A percentile compares a stretch with the other conserved stretches of the same genome.
Evolutionary conservation across 2,797 vertebrate genomes (phyloP).

Genomic region (Spondyliosoma cantharus): DNA sequence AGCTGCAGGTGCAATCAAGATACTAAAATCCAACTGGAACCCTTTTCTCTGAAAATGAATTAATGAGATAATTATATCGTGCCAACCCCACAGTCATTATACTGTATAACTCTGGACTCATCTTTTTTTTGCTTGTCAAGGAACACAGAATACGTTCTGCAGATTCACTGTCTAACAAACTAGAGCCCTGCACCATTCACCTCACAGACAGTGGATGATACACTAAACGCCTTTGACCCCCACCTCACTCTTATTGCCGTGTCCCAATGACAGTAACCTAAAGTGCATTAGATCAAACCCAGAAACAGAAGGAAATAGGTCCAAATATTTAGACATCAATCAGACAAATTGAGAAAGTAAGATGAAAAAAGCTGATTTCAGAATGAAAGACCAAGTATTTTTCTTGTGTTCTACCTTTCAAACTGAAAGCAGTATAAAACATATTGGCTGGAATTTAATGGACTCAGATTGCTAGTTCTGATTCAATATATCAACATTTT

Average conservation of each 20-base stretch:
- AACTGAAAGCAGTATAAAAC: constrained; percentile 9
- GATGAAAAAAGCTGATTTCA: constrained; percentile 1
- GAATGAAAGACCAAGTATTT: background rate
- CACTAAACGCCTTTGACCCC: constrained; percentile 33
- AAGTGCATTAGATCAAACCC: constrained; percentile 11
- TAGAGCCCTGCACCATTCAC: constrained; percentile 46
- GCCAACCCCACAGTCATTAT: constrained; percentile 66
- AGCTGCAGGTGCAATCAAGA: background rate
- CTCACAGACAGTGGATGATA: constrained; percentile 53
- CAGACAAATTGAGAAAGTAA: background rate
- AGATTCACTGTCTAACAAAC: constrained; percentile 46
- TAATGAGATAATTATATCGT: constrained; percentile 54
- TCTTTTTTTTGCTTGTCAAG: constrained; percentile 21
- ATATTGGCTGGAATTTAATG: background rate
- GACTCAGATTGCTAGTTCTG: constrained; percentile 4
- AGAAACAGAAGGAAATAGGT: background rate
- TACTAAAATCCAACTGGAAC: constrained; percentile 10
- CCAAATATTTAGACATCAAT: background rate
- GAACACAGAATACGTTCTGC: constrained; percentile 44
- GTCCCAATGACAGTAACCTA: constrained; percentile 70
- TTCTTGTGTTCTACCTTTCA: constrained; percentile 10
- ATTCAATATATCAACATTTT: background rate
- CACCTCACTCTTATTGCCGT: constrained; percentile 58
- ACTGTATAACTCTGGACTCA: constrained; percentile 20
- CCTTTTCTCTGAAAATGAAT: background rate